Evolutionary conservation across 2,113 vertebrate genomes (phyloP), one percentile per base, ranked within the genome.

Genomic region (Antigone vipio): DNA sequence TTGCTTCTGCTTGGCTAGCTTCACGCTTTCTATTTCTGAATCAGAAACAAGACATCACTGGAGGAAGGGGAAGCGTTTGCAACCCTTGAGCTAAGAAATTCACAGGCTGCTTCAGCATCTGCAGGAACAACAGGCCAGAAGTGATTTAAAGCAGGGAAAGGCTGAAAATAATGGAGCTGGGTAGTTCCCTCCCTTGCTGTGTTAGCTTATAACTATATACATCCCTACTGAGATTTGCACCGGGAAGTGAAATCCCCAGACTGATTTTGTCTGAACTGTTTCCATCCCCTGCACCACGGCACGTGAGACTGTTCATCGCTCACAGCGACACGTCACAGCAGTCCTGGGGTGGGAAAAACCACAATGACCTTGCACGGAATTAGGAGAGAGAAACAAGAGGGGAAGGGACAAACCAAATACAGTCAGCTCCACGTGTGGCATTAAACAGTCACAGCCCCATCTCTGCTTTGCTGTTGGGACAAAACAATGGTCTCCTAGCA

Each of bases 21-120:
- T 99, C 71, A 99, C 98, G 47, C 96, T 97, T 90, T 98, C 98
- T 29, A 99, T 99, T 97, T 99, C 99, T 99, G 96, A 9, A 11
- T 50, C 18, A 96, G 53, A 95, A 63, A 80, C 50, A 76, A 75
- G n/a, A 53, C 13, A 26, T 93, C 82, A 89, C 19, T 76, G 71
- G 11, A 75, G 73, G 69, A 91, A 84, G 19, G 29, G 18, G 16
- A 42, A 88, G 24, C 1, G 0, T 55, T 60, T 76, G 47, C 69
- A 85, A 81, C 17, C 19, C 38, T 9, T 55, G 38, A 75, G 60
- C 73, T 85, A 84, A 38, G 42, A 89, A 91, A 77, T 69, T 45
- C 4, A 2, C 23, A 47, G 29, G 20, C 34, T 79, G 53, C 44
- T 76, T 85, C 56, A 55, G 45, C 20, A 55, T 10, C 80, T 71